Conservation (phyloP, 2,113 vertebrate genomes). For the Scolopax mira region DNA sequence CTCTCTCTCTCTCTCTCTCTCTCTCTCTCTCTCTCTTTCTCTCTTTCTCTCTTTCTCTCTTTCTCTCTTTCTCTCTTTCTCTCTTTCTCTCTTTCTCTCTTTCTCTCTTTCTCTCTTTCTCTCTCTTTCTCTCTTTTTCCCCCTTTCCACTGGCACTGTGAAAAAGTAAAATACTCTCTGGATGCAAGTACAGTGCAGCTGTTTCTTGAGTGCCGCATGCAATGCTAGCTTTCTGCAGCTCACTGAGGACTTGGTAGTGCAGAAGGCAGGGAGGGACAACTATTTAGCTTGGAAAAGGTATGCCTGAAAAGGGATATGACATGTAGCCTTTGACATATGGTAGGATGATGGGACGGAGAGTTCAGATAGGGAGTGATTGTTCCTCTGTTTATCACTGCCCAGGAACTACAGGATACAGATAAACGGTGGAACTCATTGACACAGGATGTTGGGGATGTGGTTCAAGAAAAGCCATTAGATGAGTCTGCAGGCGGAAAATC, state of each 20-base stretch:
- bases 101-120: not conserved
- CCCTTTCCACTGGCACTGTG: not conserved
- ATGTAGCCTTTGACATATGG: not conserved
- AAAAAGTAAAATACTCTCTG: not conserved
- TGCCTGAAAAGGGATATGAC: not conserved
- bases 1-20: not conserved
- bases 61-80: too few relatives aligned
- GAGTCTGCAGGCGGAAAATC: not conserved
- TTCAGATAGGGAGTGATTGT: not conserved
- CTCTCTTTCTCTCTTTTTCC: too few relatives aligned
- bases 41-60: not conserved
- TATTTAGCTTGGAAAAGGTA: not conserved
- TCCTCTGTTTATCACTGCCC: constrained; percentile 11
- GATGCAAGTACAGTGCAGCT: not conserved
- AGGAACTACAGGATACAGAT: constrained; percentile 19
- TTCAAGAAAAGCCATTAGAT: constrained; percentile 29
- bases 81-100: not conserved
- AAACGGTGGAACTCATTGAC: constrained; percentile 16
- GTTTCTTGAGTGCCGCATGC: not conserved
- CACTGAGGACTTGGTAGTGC: not conserved
- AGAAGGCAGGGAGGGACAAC: not conserved
- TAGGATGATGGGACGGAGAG: not conserved
- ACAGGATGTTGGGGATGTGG: constrained; percentile 7
- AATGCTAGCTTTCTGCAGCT: not conserved
- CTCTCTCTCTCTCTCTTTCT: too few relatives aligned